Percentiles rank a stretch among this genome's conserved stretches.
Conservation (phyloP, 2,888 invertebrate species). For the Lissocephala sabroskyi region DNA sequence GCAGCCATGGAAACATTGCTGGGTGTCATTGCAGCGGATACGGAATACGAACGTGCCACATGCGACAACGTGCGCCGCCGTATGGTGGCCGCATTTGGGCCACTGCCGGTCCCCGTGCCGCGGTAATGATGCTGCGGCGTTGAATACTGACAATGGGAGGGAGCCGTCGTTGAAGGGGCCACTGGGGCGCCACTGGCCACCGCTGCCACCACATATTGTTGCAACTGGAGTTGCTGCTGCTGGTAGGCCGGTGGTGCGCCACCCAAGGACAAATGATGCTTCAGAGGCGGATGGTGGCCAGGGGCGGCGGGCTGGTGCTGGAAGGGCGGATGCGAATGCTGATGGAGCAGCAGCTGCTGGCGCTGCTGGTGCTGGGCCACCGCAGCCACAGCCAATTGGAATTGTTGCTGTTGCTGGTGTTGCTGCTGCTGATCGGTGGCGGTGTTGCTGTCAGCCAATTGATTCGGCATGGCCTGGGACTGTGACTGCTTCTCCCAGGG, state of each 20-base stretch:
- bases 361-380: constrained; percentile 22
- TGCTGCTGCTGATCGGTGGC: constrained; percentile 25
- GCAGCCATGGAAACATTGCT: constrained; percentile 31
- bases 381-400: constrained; percentile 20
- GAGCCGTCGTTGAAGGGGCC: constrained; percentile 17
- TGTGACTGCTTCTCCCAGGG: constrained; percentile 65
- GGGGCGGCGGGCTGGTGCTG: constrained; percentile 37
- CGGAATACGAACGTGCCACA: constrained; percentile 67
- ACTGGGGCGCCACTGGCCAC: constrained; percentile 18
- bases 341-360: constrained; percentile 50
- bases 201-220: constrained; percentile 13
- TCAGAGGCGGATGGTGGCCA: constrained; percentile 59
- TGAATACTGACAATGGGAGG: constrained; percentile 53
- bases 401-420: constrained; percentile 45
- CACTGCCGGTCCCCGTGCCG: constrained; percentile 13
- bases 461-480: neutral
- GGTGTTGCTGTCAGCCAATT: neutral
- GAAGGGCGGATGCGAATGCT: constrained; percentile 60
- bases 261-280: constrained; percentile 72
- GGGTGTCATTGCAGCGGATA: constrained; percentile 45
- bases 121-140: constrained; percentile 61
- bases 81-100: constrained; percentile 53
- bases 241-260: constrained; percentile 69
- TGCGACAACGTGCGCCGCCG: constrained; percentile 65
- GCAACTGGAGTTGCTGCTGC: constrained; percentile 25